Evolutionary conservation across 1,140 invertebrate genomes (phyloP).

Genomic region (Drosophila bifasciata): DNA sequence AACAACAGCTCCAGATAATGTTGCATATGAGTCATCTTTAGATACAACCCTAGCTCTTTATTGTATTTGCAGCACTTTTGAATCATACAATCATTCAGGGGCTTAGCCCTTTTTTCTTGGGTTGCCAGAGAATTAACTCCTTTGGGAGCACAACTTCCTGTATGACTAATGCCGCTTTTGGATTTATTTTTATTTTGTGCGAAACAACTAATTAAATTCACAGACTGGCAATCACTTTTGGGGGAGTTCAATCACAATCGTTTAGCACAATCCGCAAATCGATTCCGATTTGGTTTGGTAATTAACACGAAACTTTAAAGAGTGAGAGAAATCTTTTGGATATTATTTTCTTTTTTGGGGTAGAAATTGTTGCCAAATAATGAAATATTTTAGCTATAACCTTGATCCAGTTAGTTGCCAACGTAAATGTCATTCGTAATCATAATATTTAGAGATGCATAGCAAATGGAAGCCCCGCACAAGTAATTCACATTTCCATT

Average conservation of each 20-base stretch:
- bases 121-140: not conserved
- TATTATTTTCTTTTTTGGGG: too few species aligned
- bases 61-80: too few species aligned
- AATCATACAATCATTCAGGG: too few species aligned
- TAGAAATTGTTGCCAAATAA: not conserved
- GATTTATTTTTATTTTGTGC: not conserved
- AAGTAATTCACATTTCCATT: slow-evolving; percentile 31
- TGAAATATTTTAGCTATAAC: slow-evolving; percentile 13
- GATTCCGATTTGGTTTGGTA: slow-evolving; percentile 31
- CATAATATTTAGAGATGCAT: slow-evolving; percentile 28
- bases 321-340: slow-evolving; percentile 2
- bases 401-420: slow-evolving; percentile 34
- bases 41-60: too few species aligned
- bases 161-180: slow-evolving; percentile 18
- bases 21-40: too few species aligned
- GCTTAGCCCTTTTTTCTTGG: not conserved
- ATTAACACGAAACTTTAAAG: slow-evolving; percentile 26
- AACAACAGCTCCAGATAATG: too few species aligned
- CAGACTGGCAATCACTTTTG: slow-evolving; percentile 28
- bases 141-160: slow-evolving; percentile 4
- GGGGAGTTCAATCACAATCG: slow-evolving; percentile 24
- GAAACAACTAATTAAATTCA: slow-evolving; percentile 3
- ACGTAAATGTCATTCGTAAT: slow-evolving; percentile 18
- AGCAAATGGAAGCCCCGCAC: slow-evolving; percentile 21
- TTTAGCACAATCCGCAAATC: slow-evolving; percentile 28